Base-by-base conservation (phyloP, 2,888 invertebrate species). In the Uropetala carovei region DNA sequence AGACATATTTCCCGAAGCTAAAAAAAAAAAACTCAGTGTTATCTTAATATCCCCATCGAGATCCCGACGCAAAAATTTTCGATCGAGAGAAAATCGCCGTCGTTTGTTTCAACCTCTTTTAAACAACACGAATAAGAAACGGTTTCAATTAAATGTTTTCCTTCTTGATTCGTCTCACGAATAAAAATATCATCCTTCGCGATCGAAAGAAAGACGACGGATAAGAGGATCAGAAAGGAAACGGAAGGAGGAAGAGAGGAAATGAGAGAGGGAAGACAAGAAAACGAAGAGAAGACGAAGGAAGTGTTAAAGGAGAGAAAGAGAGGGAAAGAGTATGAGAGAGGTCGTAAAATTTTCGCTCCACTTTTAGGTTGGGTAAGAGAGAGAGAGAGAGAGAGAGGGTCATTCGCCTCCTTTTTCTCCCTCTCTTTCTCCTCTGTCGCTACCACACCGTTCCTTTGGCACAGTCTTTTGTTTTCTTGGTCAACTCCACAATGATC, bases 381-480 rank as follows among this genome's bases (percentile, higher is more conserved):
- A 68, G 68, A 22, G 43, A 5, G 43, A n/a, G n/a, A n/a, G n/a
- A n/a, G n/a, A n/a, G n/a, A n/a, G n/a, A n/a, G n/a, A n/a, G n/a
- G 64, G n/a, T 64, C 64, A 64, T 64, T n/a, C 16, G 64, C 64
- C 64, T 18, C 64, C 14, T 64, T 14, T 7, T 68, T 68, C 11
- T 16, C n/a, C 68, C 5, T 4, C 18, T 68, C 18, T 68, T 18
- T 18, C 68, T 22, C 9, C 68, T 18, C 68, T 68, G 43, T 43
- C 43, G 5, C 43, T 43, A 43, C 43, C 43, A 43, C 1, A 1
- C 43, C 68, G 22, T 68, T 68, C 68, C 22, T 68, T 68, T 18
- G 68, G n/a, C 18, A 68, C 59, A 60, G 86, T 60, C 86, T 86
- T 86, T 86, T 86, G 86, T 86, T 86, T 86, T 60, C 86, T 27